Evolutionary conservation across 92 coral and sea anemone species (phyloP).

Genomic region (Actinernus sp.): DNA sequence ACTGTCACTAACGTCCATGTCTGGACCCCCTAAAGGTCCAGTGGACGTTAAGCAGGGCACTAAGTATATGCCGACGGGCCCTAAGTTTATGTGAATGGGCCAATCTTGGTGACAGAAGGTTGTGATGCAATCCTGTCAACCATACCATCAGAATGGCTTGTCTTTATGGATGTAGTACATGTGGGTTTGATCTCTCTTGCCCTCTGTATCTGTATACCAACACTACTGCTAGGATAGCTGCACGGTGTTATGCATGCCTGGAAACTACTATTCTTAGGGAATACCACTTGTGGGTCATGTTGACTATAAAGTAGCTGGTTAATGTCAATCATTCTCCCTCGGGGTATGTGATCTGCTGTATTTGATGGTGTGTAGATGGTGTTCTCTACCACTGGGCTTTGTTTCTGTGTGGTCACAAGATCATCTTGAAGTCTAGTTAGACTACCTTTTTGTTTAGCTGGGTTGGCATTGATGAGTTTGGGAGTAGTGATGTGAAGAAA

Average conservation of each 20-base stretch:
- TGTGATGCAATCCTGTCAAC: slow-evolving; percentile 41
- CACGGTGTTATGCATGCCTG: slow-evolving; percentile 87
- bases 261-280: slow-evolving; percentile 68
- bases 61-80: too few species aligned
- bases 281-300: slow-evolving; percentile 54
- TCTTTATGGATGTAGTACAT: neutral
- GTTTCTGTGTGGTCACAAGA: slow-evolving; percentile 22
- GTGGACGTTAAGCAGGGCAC: too few species aligned
- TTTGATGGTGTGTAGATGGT: slow-evolving; percentile 12
- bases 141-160: slow-evolving; percentile 11
- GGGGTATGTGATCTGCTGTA: neutral
- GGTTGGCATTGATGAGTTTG: slow-evolving; percentile 37
- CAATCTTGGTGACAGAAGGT: slow-evolving; percentile 70
- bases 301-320: slow-evolving; percentile 22
- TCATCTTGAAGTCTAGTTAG: slow-evolving; percentile 10
- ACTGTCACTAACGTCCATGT: too few species aligned
- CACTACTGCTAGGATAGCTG: slow-evolving; percentile 71
- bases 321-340: slow-evolving; percentile 30
- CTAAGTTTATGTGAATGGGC: slow-evolving; percentile 61
- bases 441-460: slow-evolving; percentile 41
- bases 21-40: too few species aligned
- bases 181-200: neutral
- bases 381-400: slow-evolving; percentile 2
- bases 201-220: slow-evolving; percentile 24
- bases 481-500: slow-evolving; percentile 85